Percentiles rank a stretch among this genome's conserved stretches.
Conservation (phyloP, 2,888 invertebrate species). For the Drosophila leonis region DNA sequence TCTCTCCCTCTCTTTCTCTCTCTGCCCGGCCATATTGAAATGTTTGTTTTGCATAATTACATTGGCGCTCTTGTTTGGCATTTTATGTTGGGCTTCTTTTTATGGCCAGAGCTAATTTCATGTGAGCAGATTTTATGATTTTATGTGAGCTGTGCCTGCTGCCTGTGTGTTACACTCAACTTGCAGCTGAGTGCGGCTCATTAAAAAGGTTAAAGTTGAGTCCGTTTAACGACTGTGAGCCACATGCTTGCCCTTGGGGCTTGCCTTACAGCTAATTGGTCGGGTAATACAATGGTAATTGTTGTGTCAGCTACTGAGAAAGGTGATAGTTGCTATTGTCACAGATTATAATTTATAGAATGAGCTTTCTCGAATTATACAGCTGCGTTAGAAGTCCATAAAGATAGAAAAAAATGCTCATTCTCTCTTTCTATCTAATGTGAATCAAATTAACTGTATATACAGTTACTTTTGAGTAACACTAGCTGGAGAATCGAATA, state of each 20-base stretch:
- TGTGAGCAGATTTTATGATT: conserved; percentile 59
- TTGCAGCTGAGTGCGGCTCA: conserved; percentile 49
- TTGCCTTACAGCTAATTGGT: conserved; percentile 54
- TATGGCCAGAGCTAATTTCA: conserved; percentile 69
- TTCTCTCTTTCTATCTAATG: neutral
- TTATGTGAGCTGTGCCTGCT: conserved; percentile 31
- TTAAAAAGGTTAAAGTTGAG: conserved; percentile 79
- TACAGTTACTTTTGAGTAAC: neutral
- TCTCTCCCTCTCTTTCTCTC: no score
- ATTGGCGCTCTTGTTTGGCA: conserved; percentile 60
- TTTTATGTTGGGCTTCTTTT: conserved; percentile 63
- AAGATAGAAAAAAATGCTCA: no score
- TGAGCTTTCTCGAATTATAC: neutral
- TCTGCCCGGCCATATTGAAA: conserved; percentile 42
- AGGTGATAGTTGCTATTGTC: conserved; percentile 4
- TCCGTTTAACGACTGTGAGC: conserved; percentile 55
- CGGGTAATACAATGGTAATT: conserved; percentile 44
- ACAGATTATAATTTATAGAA: conserved; percentile 2
- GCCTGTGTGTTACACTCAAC: conserved; percentile 25
- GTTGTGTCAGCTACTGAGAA: neutral
- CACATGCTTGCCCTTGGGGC: conserved; percentile 36
- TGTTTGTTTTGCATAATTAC: conserved; percentile 74
- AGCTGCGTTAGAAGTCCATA: neutral
- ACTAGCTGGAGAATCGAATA: conserved; percentile 3
- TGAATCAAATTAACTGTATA: neutral